Base-by-base conservation (phyloP, 2,797 vertebrate species). In the Betta splendens region DNA sequence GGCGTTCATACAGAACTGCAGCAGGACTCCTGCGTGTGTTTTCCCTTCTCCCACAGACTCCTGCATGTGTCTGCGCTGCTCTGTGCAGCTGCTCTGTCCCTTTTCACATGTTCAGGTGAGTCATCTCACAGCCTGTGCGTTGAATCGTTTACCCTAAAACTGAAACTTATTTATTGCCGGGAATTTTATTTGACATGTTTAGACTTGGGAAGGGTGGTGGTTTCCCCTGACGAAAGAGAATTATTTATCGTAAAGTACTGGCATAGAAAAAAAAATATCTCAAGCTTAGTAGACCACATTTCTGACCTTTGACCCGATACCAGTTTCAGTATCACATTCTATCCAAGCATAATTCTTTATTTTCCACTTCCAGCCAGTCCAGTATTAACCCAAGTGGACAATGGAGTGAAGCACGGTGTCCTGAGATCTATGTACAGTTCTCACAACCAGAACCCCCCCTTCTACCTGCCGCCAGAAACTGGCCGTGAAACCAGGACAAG, bases 21-120 rank as follows among this genome's bases (percentile, higher is more conserved):
- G 2, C 20, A 28, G 1, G 11, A 8, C 3, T 33, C 18, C 43
- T 16, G 18, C 15, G 20, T 32, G 16, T 37, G 8, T 21, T 8
- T 32, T 29, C 36, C 9, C 11, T 23, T 16, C 26, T 3, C 33
- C 38, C 51, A 43, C 75, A 90, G 87, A 64, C 51, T 51, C 42
- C 17, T 63, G 28, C 46, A 57, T 42, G 57, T 63, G 39, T 68
- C 43, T 52, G 73, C 18, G 61, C 38, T 51, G 26, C 43, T 72
- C 55, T 70, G 59, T 66, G 72, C 66, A 64, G 65, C 69, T 65
- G 64, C 73, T 11, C 1, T 72, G 56, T 47, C 43, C 10, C 56
- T 67, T 10, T 28, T 68, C 72, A 29, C 33, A 54, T 25, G 54
- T 40, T 66, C 75, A 54, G 88, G 89, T 91, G 36, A 42, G 38